Evolutionary conservation across 1,140 invertebrate species (phyloP), one percentile per base, ranked within the genome.

Genomic region (Halotydeus destructor): DNA sequence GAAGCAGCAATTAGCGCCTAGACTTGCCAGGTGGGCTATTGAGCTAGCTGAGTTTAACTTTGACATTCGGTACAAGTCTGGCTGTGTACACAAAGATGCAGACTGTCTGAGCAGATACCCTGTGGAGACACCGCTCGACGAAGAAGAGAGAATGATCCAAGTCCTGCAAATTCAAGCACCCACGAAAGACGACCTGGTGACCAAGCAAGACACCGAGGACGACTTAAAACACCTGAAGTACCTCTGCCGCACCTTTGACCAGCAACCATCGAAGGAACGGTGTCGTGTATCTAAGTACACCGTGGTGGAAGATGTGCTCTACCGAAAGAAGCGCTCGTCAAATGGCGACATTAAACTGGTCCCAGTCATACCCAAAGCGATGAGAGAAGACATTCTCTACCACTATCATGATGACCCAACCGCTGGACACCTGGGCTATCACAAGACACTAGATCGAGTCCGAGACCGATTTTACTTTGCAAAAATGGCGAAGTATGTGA

Each of bases 11-110:
- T 54, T 60, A 3, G 51, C 48, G 0, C 58, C 57, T 32, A 35
- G 63, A 31, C 43, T 21, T 60, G 58, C 5, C 48, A 40, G 14
- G 36, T 11, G 11, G 42, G 41, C 21, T 38, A 24, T 69, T 5
- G 53, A 58, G 47, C 44, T 69, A 21, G 59, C 62, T 47, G 60
- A 66, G 42, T 65, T 58, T 50, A 45, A 61, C 19, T 65, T 57
- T 47, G 60, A 57, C 9, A 52, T 67, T 1, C 43, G 47, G 1
- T 59, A 24, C 12, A 9, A 21, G 26, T 11, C 12, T 21, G 5
- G 14, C 12, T 11, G 9, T 26, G 8, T n/a, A 26, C 9, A 14
- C 23, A 8, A 25, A 24, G 8, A n/a, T 39, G 5, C 8, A 11
- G 16, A 8, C 18, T 9, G 18, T 9, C 9, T 30, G 28, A 30